A percentile compares a stretch with the other conserved stretches of the same genome.
phyloP scores from a whole-genome alignment of 2,113 vertebrate genomes.

The Promerops cafer region DNA sequence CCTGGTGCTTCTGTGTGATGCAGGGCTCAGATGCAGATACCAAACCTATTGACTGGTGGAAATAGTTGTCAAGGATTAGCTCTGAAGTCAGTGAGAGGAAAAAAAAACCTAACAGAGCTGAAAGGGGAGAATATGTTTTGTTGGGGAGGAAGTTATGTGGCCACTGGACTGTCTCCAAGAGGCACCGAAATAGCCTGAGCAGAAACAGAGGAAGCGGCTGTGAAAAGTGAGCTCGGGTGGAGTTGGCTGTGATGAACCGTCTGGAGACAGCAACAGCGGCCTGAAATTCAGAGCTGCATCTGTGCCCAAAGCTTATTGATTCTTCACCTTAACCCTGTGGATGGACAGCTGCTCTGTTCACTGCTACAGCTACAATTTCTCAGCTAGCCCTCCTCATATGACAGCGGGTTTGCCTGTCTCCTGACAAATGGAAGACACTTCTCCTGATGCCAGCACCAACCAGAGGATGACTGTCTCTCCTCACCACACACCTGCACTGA shows the following conservation, averaged over 20 bases:
- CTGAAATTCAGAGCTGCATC: background rate
- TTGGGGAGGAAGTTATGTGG: constrained; percentile 48
- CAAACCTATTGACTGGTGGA: background rate
- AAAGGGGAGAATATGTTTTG: constrained; percentile 25
- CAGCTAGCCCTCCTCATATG: background rate
- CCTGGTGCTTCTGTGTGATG: fast-evolving
- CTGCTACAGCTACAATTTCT: background rate
- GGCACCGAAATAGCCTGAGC: constrained; percentile 42
- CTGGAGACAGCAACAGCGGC: background rate
- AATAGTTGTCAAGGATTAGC: background rate
- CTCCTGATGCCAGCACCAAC: background rate
- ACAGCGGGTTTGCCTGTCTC: background rate
- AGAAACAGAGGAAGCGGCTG: constrained; percentile 52
- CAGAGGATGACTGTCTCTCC: background rate
- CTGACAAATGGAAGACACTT: background rate
- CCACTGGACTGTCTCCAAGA: constrained; percentile 2
- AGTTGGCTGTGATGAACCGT: constrained; percentile 1
- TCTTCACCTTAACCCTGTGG: background rate
- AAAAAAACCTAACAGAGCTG: background rate
- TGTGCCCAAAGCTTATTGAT: background rate
- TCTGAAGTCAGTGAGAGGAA: background rate
- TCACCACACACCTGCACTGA: fast-evolving
- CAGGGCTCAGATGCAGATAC: background rate
- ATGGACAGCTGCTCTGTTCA: background rate
- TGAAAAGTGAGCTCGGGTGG: constrained; percentile 49